These are phyloP conservation scores for Orius insidiosus DNA, from an alignment of 1,140 invertebrate species.

Conservation along the genomic window DNA sequence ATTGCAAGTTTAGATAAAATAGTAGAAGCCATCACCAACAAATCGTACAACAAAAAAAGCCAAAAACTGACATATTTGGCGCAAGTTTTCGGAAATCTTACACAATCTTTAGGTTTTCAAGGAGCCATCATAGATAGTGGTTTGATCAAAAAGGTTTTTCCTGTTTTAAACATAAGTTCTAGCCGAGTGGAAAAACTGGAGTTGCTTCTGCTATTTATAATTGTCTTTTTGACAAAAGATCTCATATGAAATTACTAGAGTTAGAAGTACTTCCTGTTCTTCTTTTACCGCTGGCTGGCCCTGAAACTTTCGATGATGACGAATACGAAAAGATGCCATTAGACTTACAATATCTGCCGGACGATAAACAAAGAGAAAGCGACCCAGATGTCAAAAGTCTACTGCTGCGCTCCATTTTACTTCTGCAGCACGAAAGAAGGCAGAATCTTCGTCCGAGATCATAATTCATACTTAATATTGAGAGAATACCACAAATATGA, in stretches of 20 bases:
- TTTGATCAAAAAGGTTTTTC: constrained; percentile 1
- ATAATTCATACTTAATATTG: constrained; percentile 72
- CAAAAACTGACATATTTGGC: constrained; percentile 7
- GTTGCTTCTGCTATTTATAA: constrained; percentile 9
- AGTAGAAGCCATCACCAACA: background rate
- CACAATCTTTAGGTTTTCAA: constrained; percentile 8
- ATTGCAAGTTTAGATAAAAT: background rate
- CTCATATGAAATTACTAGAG: constrained; percentile 46
- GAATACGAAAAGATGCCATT: constrained; percentile 50
- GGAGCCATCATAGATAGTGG: constrained; percentile 1
- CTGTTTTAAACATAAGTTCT: constrained; percentile 4
- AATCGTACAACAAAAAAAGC: constrained; percentile 3
- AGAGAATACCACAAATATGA: constrained; percentile 85
- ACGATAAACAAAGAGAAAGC: constrained; percentile 58
- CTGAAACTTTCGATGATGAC: constrained; percentile 75
- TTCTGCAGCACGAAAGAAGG: constrained; percentile 54
- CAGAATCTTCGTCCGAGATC: constrained; percentile 51
- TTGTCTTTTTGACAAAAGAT: constrained; percentile 7
- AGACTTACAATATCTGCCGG: constrained; percentile 48
- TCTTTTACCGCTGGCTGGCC: constrained; percentile 67
- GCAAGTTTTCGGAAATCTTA: constrained; percentile 13
- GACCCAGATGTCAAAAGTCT: constrained; percentile 58
- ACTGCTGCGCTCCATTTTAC: constrained; percentile 21
- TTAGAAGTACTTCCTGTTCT: constrained; percentile 63
- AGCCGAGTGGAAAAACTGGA: constrained; percentile 1